Evolutionary conservation across 2,113 vertebrate species (phyloP), one percentile per base, ranked within the genome.

Genomic region (Sturnira hondurensis): DNA sequence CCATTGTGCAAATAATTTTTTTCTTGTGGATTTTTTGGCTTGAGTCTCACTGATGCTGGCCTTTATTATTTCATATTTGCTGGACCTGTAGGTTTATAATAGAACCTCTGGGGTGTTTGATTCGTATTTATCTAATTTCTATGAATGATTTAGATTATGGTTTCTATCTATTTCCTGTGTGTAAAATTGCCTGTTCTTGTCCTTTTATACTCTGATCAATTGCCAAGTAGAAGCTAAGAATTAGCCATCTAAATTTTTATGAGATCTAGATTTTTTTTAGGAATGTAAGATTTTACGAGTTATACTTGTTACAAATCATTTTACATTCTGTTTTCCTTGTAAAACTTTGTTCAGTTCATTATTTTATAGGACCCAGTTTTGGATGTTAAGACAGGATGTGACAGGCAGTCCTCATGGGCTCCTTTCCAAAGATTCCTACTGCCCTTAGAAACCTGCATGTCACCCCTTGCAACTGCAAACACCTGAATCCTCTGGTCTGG

Each of bases 51-150:
- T 63, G 54, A 78, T 91, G 26, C 17, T 80, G 63, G 12, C 43
- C 83, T 85, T 91, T 84, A 50, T 45, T 81, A 70, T 96, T 95
- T 89, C 28, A 89, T 47, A 71, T 95, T 88, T 45, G 26, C 73
- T 87, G 20, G 16, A 84, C 5, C 38, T 86, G 3, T 52, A 73
- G 41, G 13, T 68, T 54, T 70, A 43, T 47, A 67, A 81, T 10
- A 50, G 41, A 90, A 56, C 14, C 19, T 31, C 22, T 93, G 61
- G 63, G 47, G 20, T 77, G 45, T 78, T 86, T 89, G 38, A 73
- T 52, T 84, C 73, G 6, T 78, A 74, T 45, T 77, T 67, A 47
- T 50, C 47, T 86, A 28, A 58, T 76, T 47, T 92, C 56, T 70
- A 22, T n/a, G 0, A 8, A 11, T 54, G 47, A 47, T 81, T 68